Evolutionary conservation across 2,888 invertebrate genomes (phyloP).

Genomic region (Epiblema foenella): DNA sequence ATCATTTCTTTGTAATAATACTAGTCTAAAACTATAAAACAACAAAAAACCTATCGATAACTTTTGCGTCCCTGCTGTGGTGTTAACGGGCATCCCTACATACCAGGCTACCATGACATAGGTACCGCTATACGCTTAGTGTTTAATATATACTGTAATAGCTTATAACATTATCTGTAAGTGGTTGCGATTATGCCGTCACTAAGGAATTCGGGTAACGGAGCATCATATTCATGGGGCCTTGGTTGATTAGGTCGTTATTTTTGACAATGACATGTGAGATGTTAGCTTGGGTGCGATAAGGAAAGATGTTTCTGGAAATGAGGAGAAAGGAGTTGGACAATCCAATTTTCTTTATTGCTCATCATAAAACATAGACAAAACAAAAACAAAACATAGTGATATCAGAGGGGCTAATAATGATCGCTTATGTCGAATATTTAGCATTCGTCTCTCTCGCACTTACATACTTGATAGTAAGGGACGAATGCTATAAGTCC

Average conservation of each 20-base stretch:
- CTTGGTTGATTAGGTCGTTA: slow-evolving; percentile 34
- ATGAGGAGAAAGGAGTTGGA: not conserved
- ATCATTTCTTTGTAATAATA: too few species aligned
- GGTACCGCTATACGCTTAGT: slow-evolving; percentile 80
- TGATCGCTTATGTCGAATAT: too few species aligned
- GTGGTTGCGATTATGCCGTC: slow-evolving; percentile 66
- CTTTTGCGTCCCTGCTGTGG: slow-evolving; percentile 56
- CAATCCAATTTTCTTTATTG: too few species aligned
- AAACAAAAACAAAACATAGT: too few species aligned
- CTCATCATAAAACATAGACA: too few species aligned
- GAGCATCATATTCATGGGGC: slow-evolving; percentile 51
- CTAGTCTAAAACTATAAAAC: too few species aligned
- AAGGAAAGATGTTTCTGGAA: slow-evolving; percentile 7
- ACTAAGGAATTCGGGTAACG: slow-evolving; percentile 68
- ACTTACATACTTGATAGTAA: too few species aligned
- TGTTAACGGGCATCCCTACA: slow-evolving; percentile 78
- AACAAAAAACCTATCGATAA: slow-evolving; percentile 47
- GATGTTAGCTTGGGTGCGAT: not conserved
- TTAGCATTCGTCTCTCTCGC: too few species aligned
- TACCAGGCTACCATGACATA: slow-evolving; percentile 70
- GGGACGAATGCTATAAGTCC: too few species aligned
- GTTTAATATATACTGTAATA: slow-evolving; percentile 62
- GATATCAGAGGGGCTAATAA: too few species aligned
- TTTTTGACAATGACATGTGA: slow-evolving; percentile 27
- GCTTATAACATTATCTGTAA: slow-evolving; percentile 64